phyloP scores from a whole-genome alignment of 2,113 vertebrate species.

The Oncorhynchus gorbuscha region DNA sequence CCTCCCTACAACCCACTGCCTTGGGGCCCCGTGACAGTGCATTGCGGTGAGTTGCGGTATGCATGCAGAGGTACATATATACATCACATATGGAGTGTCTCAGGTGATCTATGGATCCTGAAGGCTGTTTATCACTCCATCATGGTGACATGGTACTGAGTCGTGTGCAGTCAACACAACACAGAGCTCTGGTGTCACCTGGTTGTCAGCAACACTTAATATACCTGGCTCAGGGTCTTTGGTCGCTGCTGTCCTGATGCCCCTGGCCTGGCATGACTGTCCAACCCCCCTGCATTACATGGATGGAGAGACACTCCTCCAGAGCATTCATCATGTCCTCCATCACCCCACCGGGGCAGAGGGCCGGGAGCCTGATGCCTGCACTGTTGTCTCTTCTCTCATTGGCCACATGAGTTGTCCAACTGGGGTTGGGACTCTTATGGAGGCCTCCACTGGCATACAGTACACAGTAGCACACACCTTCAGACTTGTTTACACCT shows the following conservation, averaged over 20 bases:
- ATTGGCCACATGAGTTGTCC: conserved; percentile 13
- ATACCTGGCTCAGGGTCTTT: conserved; percentile 15
- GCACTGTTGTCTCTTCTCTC: conserved; percentile 1
- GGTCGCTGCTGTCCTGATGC: conserved; percentile 3
- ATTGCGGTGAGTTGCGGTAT: background rate
- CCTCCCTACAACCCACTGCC: background rate
- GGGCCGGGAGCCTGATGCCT: background rate
- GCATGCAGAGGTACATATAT: background rate
- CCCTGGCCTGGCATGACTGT: background rate
- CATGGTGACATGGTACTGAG: conserved; percentile 23
- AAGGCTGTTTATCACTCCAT: conserved; percentile 21
- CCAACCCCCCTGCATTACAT: background rate
- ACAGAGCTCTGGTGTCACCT: conserved; percentile 27
- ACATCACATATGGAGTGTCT: background rate
- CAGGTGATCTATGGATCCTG: background rate
- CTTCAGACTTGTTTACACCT: background rate
- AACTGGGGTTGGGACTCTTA: background rate
- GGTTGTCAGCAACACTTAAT: conserved; percentile 42
- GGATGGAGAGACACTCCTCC: conserved; percentile 3
- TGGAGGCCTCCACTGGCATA: conserved; percentile 14
- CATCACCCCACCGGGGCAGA: background rate
- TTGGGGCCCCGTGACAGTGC: conserved; percentile 12
- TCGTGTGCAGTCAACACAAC: conserved; percentile 33
- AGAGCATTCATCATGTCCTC: conserved; percentile 2
- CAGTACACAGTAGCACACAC: background rate